These are phyloP conservation scores for Mesembrinibis cayennensis DNA, from an alignment of 2,113 vertebrate genomes.

Conservation along the genomic window DNA sequence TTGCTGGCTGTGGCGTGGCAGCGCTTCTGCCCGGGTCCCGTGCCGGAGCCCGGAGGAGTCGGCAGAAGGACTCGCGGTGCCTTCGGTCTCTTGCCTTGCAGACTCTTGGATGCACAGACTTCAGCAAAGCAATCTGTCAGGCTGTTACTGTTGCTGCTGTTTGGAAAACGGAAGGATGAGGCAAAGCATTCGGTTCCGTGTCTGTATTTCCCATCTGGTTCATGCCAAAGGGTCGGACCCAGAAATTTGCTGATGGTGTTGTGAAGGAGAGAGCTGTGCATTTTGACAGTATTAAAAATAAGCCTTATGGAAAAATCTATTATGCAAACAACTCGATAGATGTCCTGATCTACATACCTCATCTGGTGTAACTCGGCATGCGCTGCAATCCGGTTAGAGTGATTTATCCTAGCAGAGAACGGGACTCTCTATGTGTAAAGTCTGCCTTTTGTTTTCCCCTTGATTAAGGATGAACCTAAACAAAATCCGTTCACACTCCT, in stretches of 20 bases:
- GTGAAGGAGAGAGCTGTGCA: background rate
- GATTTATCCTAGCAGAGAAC: background rate
- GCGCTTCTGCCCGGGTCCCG: background rate
- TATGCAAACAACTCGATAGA: background rate
- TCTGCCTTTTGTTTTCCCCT: background rate
- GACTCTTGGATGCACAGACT: rapidly evolving
- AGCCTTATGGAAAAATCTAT: rapidly evolving
- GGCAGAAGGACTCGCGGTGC: background rate
- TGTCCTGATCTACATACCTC: background rate
- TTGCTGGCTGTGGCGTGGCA: background rate
- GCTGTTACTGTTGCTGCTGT: background rate
- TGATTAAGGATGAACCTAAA: background rate
- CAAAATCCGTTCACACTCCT: background rate
- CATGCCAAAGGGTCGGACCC: background rate
- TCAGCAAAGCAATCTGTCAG: background rate
- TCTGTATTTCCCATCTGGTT: background rate
- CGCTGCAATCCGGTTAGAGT: background rate
- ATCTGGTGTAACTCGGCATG: background rate
- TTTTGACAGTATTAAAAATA: background rate
- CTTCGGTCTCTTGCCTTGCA: background rate
- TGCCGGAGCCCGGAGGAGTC: background rate
- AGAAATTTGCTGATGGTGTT: background rate
- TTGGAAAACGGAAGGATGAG: rapidly evolving
- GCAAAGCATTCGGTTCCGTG: background rate
- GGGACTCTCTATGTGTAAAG: background rate